Evolutionary conservation across 2,113 vertebrate genomes (phyloP).

Genomic region (Orientallactaga bullata): DNA sequence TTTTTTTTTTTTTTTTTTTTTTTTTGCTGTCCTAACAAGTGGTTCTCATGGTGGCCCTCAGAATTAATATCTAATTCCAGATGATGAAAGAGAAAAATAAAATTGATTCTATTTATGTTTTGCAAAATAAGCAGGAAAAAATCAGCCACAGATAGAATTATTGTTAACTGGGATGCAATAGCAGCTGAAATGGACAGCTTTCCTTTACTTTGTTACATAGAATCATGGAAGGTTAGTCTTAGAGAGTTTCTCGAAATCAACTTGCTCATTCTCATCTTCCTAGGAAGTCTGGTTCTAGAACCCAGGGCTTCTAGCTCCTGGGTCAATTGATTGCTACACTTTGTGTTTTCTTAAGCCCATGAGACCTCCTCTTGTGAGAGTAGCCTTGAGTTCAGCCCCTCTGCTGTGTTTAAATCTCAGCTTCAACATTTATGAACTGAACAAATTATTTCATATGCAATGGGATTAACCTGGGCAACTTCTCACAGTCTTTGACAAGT

Average conservation of each 20-base stretch:
- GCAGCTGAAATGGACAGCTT: neutral
- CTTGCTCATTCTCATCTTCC: neutral
- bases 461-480: neutral
- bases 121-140: neutral
- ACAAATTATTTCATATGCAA: neutral
- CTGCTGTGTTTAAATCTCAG: neutral
- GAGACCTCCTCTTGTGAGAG: neutral
- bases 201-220: neutral
- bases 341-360: neutral
- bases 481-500: neutral
- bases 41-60: neutral
- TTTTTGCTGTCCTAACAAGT: neutral
- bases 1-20: neutral
- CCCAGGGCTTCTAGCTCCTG: neutral
- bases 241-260: neutral
- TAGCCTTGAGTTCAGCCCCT: neutral
- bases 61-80: neutral
- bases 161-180: neutral
- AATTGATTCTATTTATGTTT: neutral
- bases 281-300: neutral
- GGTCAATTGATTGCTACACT: neutral
- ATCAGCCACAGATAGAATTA: conserved; percentile 13
- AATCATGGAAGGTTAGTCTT: neutral
- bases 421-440: neutral
- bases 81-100: neutral